phyloP scores from a whole-genome alignment of 1,140 invertebrate genomes.

The Popillia japonica region DNA sequence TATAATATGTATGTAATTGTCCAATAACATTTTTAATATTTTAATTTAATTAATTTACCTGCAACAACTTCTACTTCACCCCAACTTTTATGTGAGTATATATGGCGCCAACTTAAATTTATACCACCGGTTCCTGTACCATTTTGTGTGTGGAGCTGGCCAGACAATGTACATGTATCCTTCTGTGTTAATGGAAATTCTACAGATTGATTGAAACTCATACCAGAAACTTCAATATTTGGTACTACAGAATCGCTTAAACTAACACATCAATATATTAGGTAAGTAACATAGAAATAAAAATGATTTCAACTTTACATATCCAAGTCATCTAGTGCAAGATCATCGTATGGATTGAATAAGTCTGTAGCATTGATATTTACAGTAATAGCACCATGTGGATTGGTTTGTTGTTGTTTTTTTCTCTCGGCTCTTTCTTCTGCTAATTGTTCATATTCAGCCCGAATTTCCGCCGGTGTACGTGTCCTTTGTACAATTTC shows the following conservation, averaged over 20 bases:
- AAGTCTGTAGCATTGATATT: constrained; percentile 93
- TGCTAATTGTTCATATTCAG: constrained; percentile 90
- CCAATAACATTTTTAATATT: too few species aligned
- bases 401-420: constrained; percentile 88
- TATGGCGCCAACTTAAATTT: constrained; percentile 75
- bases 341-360: constrained; percentile 79
- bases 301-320: constrained; percentile 49
- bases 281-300: not conserved
- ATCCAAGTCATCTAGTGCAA: constrained; percentile 54
- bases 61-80: constrained; percentile 80
- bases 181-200: constrained; percentile 88
- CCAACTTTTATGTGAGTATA: constrained; percentile 85
- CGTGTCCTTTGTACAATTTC: constrained; percentile 89
- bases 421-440: constrained; percentile 82
- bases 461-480: constrained; percentile 92
- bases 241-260: constrained; percentile 64
- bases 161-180: constrained; percentile 83
- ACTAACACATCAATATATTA: constrained; percentile 21
- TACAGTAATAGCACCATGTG: constrained; percentile 85
- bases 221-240: constrained; percentile 86
- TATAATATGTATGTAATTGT: too few species aligned
- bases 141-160: constrained; percentile 85
- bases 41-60: constrained; percentile 63
- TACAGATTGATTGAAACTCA: constrained; percentile 91
- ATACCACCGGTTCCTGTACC: constrained; percentile 82